Conservation (phyloP, 2,797 vertebrate species). For the Discoglossus pictus region DNA sequence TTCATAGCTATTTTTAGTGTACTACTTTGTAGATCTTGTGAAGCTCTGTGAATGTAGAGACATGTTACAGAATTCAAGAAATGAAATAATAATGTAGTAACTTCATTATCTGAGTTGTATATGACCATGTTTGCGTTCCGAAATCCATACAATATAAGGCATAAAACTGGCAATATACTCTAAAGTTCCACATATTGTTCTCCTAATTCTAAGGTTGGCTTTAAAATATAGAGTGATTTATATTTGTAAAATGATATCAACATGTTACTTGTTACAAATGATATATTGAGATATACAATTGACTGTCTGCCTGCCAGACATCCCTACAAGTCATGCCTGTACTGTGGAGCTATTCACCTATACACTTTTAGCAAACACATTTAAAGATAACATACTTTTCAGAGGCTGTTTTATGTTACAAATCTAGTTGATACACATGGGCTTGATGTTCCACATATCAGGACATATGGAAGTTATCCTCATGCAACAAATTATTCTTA, state of each 20-base stretch:
- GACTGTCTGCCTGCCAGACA: neutral
- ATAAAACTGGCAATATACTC: too few species aligned
- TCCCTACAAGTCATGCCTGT: neutral
- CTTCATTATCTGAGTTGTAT: too few species aligned
- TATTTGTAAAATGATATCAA: conserved; percentile 7
- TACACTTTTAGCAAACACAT: neutral
- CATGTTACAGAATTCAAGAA: too few species aligned
- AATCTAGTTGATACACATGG: neutral
- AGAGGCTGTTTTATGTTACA: neutral
- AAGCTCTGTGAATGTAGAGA: too few species aligned
- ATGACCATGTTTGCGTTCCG: too few species aligned
- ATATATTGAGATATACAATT: neutral
- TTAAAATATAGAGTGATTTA: neutral
- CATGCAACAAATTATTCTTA: neutral
- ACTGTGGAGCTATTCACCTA: neutral
- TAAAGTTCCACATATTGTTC: neutral
- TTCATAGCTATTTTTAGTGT: too few species aligned
- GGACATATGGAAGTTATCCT: neutral
- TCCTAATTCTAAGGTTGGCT: neutral
- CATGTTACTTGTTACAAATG: conserved; percentile 6
- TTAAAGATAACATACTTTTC: neutral
- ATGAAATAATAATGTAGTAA: too few species aligned
- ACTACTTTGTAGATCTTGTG: too few species aligned
- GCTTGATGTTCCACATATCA: neutral
- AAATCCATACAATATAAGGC: too few species aligned